Conservation (phyloP, 2,888 invertebrate genomes). For the Spialia ferax region DNA sequence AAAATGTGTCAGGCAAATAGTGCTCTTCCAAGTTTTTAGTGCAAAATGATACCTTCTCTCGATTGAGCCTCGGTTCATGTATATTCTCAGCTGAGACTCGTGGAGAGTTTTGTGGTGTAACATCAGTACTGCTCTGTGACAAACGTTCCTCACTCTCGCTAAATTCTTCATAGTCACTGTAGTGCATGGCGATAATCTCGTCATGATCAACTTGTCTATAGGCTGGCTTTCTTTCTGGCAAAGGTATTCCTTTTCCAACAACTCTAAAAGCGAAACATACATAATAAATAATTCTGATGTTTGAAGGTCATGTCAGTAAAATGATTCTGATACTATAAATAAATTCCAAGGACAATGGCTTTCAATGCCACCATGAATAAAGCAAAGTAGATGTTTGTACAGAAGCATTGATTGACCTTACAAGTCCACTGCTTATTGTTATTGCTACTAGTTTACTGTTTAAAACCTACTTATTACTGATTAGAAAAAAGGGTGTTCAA, state of each 20-base stretch:
- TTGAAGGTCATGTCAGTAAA: background rate
- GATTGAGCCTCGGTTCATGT: constrained; percentile 57
- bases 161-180: constrained; percentile 75
- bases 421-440: too few species aligned
- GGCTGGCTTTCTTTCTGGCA: constrained; percentile 66
- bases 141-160: constrained; percentile 78
- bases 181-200: constrained; percentile 78
- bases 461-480: too few species aligned
- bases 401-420: too few species aligned
- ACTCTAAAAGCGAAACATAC: constrained; percentile 66
- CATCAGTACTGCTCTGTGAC: constrained; percentile 77
- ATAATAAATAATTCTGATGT: too few species aligned
- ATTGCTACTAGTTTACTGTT: too few species aligned
- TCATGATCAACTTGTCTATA: constrained; percentile 74
- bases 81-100: constrained; percentile 64
- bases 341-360: background rate
- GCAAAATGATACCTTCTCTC: constrained; percentile 56
- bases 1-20: constrained; percentile 70
- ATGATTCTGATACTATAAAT: background rate
- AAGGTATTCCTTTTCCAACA: constrained; percentile 68
- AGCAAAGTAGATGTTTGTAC: background rate
- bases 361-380: background rate
- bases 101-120: constrained; percentile 80
- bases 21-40: constrained; percentile 60
- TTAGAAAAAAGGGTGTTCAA: too few species aligned